Base-by-base conservation (phyloP, 2,797 vertebrate genomes). In the Poecilia gillii region DNA sequence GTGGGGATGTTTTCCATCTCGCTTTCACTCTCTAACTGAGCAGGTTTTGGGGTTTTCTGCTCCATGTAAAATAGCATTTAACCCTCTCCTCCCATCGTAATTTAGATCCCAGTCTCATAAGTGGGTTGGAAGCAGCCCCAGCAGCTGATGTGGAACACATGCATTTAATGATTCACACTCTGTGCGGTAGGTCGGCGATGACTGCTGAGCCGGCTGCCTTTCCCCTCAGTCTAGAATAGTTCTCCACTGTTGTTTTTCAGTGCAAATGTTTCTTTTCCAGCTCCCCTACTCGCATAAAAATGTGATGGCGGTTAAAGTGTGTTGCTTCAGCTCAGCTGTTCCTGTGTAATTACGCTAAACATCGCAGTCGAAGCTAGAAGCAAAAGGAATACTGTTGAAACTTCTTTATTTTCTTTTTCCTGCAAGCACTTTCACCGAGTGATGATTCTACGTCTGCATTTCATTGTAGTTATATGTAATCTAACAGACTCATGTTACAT, bases 121-220 rank as follows among this genome's bases (percentile, higher is more conserved):
- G 90, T 80, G 90, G 90, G 85, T 90, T 91, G 90, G 89, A 93
- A 87, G 88, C 85, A 62, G 91, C 90, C 89, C 90, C 86, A 59
- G 88, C 84, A 86, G 93, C 87, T 95, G 94, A 95, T 95, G 93
- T 95, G 93, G 91, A 95, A 93, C 94, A 95, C 92, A 95, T 95
- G 94, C 91, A 87, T 93, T 90, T 93, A 94, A 95, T 94, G 92
- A 94, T 93, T 95, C 93, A 91, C 94, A 90, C 93, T 93, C 90
- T 77, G 92, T 94, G 94, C 91, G 93, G 94, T 94, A 94, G 94
- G 93, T 94, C 88, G 83, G 78, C 39, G 82, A 88, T 80, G 89
- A 89, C 93, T 90, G 91, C 91, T n/a, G 85, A 89, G 85, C 80
- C 81, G 6, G 66, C 90, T 85, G 84, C 89, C 87, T 91, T 87